Evolutionary conservation across 2,888 invertebrate species (phyloP), one percentile per base, ranked within the genome.

Genomic region (Coelopa pilipes): DNA sequence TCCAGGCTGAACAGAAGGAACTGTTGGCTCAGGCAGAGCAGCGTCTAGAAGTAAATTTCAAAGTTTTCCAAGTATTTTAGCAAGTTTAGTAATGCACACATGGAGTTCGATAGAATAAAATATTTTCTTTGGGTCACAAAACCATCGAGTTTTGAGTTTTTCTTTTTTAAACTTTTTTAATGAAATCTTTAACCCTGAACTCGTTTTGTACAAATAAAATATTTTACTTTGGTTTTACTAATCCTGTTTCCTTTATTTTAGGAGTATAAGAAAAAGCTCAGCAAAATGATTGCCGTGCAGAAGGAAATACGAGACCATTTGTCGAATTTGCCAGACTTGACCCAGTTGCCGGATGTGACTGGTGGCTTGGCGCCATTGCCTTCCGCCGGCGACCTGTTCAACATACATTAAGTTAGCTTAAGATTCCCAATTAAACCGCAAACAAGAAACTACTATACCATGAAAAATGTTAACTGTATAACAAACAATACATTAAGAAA

Each of bases 361-460:
- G 96, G 96, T 21, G 96, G 96, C 11, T 88, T 98, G 55, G 96
- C 96, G 49, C 98, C 98, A 0, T 89, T 98, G 77, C 98, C 98
- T 53, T 97, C 97, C 4, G 97, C 97, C 53, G 97, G 97, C 1
- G 97, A 98, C 88, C 91, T 98, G 57, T 98, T 98, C 88, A 95
- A 92, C 88, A 87, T 94, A 79, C 90, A 90, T 75, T 87, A 82
- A 85, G 72, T 65, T 74, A 57, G 71, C 1, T 49, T 62, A 24
- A 69, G 46, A 47, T 57, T 53, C 70, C n/a, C 59, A 69, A 46
- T 63, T 53, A 13, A 21, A 12, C 50, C 62, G 55, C 68, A 46
- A 62, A 62, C 45, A 19, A 1, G 53, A 10, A 45, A 53, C n/a
- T 21, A 46, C n/a, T 13, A 59, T 59, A 24, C 13, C 7, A 9